Evolutionary conservation across 2,113 vertebrate species (phyloP), one percentile per base, ranked within the genome.

Genomic region (Myiozetetes cayanensis): DNA sequence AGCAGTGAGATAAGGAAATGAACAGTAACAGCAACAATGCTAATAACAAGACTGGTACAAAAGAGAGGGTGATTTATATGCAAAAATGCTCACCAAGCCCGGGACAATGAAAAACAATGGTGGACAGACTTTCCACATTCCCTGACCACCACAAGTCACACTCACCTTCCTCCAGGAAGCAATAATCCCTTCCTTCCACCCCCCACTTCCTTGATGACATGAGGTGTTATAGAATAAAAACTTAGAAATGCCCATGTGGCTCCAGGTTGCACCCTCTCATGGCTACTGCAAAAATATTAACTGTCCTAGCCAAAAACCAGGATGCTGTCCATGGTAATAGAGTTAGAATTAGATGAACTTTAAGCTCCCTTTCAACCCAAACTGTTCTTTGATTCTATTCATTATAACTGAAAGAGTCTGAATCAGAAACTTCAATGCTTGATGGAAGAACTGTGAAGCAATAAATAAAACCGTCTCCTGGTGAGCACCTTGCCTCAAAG

Each of bases 161-260:
- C 7, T 4, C 39, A 30, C 15, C 7, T 59, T 44, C 39, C 21
- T 50, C 23, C 0, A 20, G 0, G n/a, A 61, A 67, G 39, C 0
- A 0, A n/a, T 20, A 82, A 61, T 61, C 20, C 19, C 13, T 53
- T 33, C 27, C 28, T 59, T 53, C 28, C 0, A 0, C 5, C 10
- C 52, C 23, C 23, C 0, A 13, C 13, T 22, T 13, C 23, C 0
- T 0, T 16, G 8, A 22, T 50, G 59, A 67, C 52, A 33, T 58
- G 9, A 58, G 39, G 33, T 44, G 52, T 15, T 23, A 3, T 1
- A 10, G 37, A 89, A 39, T 52, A 14, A 28, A 19, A 74, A 6
- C 18, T 44, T n/a, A 39, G n/a, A 59, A 23, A 17, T 39, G 23
- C 12, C 19, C 10, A 67, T 33, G 17, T 10, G 11, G 33, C 19